A percentile compares a stretch with the other conserved stretches of the same genome.
These are phyloP conservation scores for Nyctibius bracteatus DNA, from an alignment of 2,113 vertebrate species.

Conservation along the genomic window DNA sequence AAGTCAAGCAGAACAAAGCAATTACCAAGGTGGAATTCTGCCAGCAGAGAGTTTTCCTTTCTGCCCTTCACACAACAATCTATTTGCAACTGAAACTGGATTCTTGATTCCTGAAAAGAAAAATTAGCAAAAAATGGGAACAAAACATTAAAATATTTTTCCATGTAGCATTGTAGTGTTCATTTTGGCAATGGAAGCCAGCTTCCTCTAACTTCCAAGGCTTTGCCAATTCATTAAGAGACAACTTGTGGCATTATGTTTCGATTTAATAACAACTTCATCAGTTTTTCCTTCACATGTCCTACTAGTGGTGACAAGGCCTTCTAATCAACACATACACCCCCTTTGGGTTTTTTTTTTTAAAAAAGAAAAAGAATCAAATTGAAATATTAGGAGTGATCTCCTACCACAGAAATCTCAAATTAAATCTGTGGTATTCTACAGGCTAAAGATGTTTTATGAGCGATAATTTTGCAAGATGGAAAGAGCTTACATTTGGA, in stretches of 20 bases:
- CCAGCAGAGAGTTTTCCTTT: constrained; percentile 98
- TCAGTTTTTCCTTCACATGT: not conserved
- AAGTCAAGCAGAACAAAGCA: constrained; percentile 64
- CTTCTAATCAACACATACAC: not conserved
- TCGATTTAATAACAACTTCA: not conserved
- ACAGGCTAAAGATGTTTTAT: not conserved
- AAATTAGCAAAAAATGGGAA: constrained; percentile 51
- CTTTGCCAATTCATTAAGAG: not conserved
- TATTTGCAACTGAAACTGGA: constrained; percentile 93
- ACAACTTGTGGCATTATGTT: not conserved
- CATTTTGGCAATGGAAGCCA: not conserved
- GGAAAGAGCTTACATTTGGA: not conserved
- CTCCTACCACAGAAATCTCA: not conserved
- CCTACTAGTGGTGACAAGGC: not conserved
- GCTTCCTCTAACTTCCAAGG: not conserved
- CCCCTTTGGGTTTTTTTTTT: not conserved
- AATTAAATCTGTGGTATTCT: not conserved
- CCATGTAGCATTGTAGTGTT: not conserved
- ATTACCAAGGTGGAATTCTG: constrained; percentile 98
- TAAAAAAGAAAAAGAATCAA: not conserved
- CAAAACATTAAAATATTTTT: constrained; percentile 18
- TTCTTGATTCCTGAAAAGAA: constrained; percentile 92
- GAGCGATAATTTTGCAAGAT: not conserved
- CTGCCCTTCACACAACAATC: constrained; percentile 94
- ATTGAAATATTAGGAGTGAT: not conserved